A percentile compares a stretch with the other conserved stretches of the same genome.
These are phyloP conservation scores for Alces alces DNA, from an alignment of 2,113 vertebrate species.

Conservation along the genomic window DNA sequence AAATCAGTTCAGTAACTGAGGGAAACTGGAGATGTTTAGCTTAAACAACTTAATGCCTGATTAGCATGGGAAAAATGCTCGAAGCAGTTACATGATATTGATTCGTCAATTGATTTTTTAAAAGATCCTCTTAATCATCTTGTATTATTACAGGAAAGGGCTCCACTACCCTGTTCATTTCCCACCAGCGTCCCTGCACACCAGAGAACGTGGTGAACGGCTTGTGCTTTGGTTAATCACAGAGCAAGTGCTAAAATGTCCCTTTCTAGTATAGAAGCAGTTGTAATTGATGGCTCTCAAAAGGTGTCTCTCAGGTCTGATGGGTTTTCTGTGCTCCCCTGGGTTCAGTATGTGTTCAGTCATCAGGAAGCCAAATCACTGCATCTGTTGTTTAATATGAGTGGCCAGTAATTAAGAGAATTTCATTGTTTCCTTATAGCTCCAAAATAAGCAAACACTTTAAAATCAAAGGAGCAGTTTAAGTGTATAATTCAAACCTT, in stretches of 20 bases:
- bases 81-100: constrained; percentile 16
- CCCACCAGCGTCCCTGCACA: not conserved
- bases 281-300: not conserved
- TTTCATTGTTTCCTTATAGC: not conserved
- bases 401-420: constrained; percentile 10
- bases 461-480: not conserved
- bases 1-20: not conserved
- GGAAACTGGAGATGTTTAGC: constrained; percentile 38
- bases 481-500: not conserved
- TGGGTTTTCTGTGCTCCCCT: not conserved
- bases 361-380: not conserved
- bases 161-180: not conserved
- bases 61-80: constrained; percentile 33
- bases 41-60: constrained; percentile 55
- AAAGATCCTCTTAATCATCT: not conserved
- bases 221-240: not conserved
- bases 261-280: not conserved
- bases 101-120: constrained; percentile 41
- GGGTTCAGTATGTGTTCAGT: not conserved
- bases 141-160: constrained; percentile 36
- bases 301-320: not conserved
- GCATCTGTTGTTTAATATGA: not conserved
- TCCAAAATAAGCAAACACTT: constrained; percentile 1
- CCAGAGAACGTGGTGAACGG: not conserved
- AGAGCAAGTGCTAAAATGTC: not conserved